Evolutionary conservation across 2,797 vertebrate genomes (phyloP).

Genomic region (Pipistrellus pygmaeus): DNA sequence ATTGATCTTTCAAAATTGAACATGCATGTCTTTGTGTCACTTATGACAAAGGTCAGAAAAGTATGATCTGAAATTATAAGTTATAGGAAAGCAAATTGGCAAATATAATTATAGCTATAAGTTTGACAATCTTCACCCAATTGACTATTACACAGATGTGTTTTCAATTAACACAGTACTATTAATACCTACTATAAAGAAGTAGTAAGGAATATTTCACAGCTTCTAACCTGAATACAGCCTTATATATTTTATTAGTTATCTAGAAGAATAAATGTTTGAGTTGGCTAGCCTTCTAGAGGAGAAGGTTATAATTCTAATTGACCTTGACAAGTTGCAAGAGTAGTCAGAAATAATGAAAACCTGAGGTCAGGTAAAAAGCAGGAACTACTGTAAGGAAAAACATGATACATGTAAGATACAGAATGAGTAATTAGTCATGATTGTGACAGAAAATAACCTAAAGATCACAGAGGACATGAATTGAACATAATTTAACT

Average conservation of each 20-base stretch:
- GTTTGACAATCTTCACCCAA: slow-evolving; percentile 14
- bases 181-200: not conserved
- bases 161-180: slow-evolving; percentile 31
- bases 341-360: slow-evolving; percentile 60
- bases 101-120: not conserved
- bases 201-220: not conserved
- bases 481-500: slow-evolving; percentile 54
- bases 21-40: not conserved
- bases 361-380: slow-evolving; percentile 64
- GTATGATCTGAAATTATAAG: not conserved
- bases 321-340: slow-evolving; percentile 68
- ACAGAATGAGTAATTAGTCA: slow-evolving; percentile 49
- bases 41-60: slow-evolving; percentile 34
- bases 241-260: slow-evolving; percentile 59
- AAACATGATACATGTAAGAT: slow-evolving; percentile 9
- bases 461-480: slow-evolving; percentile 42
- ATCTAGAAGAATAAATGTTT: slow-evolving; percentile 59
- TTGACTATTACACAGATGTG: not conserved
- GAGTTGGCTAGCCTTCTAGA: slow-evolving; percentile 7
- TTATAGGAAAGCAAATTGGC: not conserved
- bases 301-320: slow-evolving; percentile 64
- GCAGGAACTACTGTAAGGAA: slow-evolving; percentile 36
- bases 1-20: slow-evolving; percentile 40
- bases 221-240: not conserved
- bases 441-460: not conserved